Evolutionary conservation across 2,888 invertebrate species (phyloP), one percentile per base, ranked within the genome.

Genomic region (Netelia virgata): DNA sequence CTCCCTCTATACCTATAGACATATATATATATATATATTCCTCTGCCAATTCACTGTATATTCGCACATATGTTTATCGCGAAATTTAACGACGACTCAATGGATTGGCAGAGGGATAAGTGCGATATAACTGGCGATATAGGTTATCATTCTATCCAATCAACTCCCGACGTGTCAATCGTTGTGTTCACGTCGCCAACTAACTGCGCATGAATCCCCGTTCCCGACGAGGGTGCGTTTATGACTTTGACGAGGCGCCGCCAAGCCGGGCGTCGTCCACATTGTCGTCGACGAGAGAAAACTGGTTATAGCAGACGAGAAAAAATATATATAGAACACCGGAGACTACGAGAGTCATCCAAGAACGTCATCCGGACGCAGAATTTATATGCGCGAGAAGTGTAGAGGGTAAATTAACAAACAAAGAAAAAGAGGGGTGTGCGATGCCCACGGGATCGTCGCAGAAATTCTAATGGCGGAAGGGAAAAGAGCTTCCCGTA

Each of bases 201-300:
- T 23, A 18, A 50, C 20, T 14, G 43, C 9, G 18, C 18, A 23
- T 3, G 18, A 53, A 69, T 61, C 18, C 18, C n/a, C n/a, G 5
- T 20, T 63, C 5, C 10, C 63, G 50, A 41, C 63, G 72, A 47
- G 70, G 47, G 61, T 69, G 76, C 55, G 23, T 73, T 77, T 64
- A 81, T 57, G 76, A 77, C 50, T 55, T 8, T 36, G 72, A 55
- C 43, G 64, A 36, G 84, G 84, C 84, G 84, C 81, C 84, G 50
- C 20, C 47, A 69, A 36, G 81, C 36, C 84, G 72, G 77, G 73
- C 76, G 84, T 81, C 70, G 57, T 11, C 14, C 8, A 10, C 50
- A 72, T 69, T 53, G 50, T 23, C n/a, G 61, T 55, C 73, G 41
- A 47, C 14, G 47, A 2, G 10, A 1, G 3, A 14, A 47, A 2